Evolutionary conservation across 2,797 vertebrate genomes (phyloP), one percentile per base, ranked within the genome.

Genomic region (Graptemys geographica): DNA sequence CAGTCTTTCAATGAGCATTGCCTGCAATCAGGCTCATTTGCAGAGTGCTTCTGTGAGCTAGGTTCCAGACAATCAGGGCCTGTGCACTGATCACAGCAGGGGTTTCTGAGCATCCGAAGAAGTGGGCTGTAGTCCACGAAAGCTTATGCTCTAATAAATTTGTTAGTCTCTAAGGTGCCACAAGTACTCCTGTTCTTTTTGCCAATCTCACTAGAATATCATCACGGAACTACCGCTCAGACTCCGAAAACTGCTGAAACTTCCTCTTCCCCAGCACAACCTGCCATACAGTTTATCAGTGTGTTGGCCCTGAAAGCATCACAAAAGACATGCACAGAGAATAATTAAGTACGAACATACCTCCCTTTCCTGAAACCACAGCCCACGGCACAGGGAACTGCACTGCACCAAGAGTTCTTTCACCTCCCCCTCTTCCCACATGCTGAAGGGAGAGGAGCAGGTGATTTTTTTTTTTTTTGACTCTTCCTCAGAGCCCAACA

Each of bases 21-120:
- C 89, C 91, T 83, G 81, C 78, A 57, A 16, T n/a, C 47, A 53
- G 65, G 88, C 79, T 92, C 76, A 31, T 56, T 33, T 79, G 81
- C 4, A 6, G 91, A 76, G 16, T 0, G 0, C 69, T 79, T 79
- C 90, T 85, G 15, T 0, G 0, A 27, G 72, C 52, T 27, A 2
- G 5, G 4, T 2, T 47, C 31, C 62, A 0, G 0, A 11, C 33
- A 53, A 37, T 62, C 33, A 12, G 69, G 69, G 79, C 25, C 69
- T 37, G 18, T 37, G 18, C 19, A 21, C 65, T 41, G 65, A 23
- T 41, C n/a, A 41, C 33, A 41, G 65, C n/a, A 72, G n/a, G 33
- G n/a, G 74, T 28, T 47, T 44, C 23, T 15, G 25, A 27, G n/a
- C n/a, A n/a, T n/a, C n/a, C n/a, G n/a, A n/a, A n/a, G n/a, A n/a